These are phyloP conservation scores for Sinopyrophorus schimmeli DNA, from an alignment of 2,888 invertebrate genomes.

Conservation along the genomic window DNA sequence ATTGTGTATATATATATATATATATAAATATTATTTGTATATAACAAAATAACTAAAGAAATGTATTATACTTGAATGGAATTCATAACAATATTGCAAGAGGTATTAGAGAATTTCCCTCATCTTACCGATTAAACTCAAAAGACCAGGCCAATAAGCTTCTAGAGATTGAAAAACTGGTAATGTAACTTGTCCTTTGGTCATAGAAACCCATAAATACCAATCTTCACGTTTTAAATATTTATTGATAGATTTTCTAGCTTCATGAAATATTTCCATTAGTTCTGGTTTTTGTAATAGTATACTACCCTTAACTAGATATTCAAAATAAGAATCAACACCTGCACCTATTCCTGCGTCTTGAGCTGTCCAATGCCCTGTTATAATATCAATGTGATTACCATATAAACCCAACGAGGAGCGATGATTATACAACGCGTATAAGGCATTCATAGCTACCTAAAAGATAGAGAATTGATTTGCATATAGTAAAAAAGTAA, in stretches of 20 bases:
- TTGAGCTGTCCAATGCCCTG: conserved; percentile 95
- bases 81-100: too few relatives aligned
- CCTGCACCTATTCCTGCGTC: conserved; percentile 78
- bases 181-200: conserved; percentile 90
- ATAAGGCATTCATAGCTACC: conserved; percentile 89
- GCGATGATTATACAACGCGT: conserved; percentile 82
- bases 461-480: conserved; percentile 44
- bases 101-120: too few relatives aligned
- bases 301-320: conserved; percentile 94
- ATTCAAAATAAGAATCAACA: conserved; percentile 97
- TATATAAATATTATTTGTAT: too few relatives aligned
- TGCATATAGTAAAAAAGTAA: neutral
- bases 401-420: conserved; percentile 90
- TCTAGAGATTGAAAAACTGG: conserved; percentile 99
- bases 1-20: too few relatives aligned
- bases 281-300: conserved; percentile 88
- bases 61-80: too few relatives aligned
- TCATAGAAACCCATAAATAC: conserved; percentile 99
- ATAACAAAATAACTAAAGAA: too few relatives aligned
- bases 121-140: conserved; percentile 73
- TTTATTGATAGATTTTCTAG: conserved; percentile 75
- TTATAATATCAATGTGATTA: conserved; percentile 94
- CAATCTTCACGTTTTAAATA: conserved; percentile 94
- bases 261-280: conserved; percentile 87
- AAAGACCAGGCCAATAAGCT: conserved; percentile 97